Conservation (phyloP, 2,888 invertebrate genomes). For the Macropis europaea region DNA sequence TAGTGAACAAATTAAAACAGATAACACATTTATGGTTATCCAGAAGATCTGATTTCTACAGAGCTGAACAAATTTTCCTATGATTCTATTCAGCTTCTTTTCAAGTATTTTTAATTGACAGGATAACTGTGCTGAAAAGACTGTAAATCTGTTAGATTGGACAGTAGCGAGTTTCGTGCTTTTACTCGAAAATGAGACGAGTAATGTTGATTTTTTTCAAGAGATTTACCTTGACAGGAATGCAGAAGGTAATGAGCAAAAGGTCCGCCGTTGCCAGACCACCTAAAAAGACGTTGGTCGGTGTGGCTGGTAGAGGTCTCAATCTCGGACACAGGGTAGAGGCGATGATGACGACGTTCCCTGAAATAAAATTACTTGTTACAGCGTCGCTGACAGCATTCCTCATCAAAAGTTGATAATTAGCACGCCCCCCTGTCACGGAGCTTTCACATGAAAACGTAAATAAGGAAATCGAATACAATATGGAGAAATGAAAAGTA, state of each 20-base stretch:
- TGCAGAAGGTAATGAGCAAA: constrained; percentile 85
- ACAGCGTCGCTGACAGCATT: not conserved
- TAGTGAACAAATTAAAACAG: too few relatives aligned
- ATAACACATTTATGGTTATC: too few relatives aligned
- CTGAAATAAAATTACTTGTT: constrained; percentile 63
- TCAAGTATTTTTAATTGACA: too few relatives aligned
- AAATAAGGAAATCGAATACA: too few relatives aligned
- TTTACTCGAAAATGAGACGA: too few relatives aligned
- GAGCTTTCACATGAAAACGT: not conserved
- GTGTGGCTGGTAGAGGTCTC: constrained; percentile 73
- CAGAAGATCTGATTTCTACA: too few relatives aligned
- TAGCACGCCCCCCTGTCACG: not conserved
- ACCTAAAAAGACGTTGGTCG: constrained; percentile 86
- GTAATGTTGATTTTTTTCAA: not conserved
- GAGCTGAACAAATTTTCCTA: too few relatives aligned
- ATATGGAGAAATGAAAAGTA: not conserved
- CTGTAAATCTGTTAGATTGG: too few relatives aligned
- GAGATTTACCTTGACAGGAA: constrained; percentile 85
- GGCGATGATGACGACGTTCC: constrained; percentile 81
- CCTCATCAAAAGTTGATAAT: constrained; percentile 15
- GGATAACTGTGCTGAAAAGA: too few relatives aligned
- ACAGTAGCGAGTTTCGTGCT: too few relatives aligned
- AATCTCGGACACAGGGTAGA: constrained; percentile 79
- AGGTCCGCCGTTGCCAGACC: constrained; percentile 87
- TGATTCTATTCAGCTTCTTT: too few relatives aligned